Base-by-base conservation (phyloP, 2,888 invertebrate species). In the Harmothoe impar region DNA sequence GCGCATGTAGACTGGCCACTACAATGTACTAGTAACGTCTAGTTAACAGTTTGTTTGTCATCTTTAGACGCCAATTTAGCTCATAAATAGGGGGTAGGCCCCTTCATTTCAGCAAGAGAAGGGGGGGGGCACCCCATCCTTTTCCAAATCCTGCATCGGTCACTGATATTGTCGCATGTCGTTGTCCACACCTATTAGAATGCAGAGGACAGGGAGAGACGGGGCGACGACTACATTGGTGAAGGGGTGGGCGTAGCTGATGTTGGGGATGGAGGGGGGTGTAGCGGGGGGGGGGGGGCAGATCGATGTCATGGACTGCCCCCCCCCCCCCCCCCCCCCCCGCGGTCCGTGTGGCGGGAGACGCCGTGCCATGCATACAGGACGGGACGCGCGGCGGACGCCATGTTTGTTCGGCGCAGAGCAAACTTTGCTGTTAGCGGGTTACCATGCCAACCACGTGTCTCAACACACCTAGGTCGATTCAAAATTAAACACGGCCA, bases 361-460 rank as follows among this genome's bases (percentile, higher is more conserved):
- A 25, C 77, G 81, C 81, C 81, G 81, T 81, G 81, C 43, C 81
- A 81, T 81, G 81, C 33, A 81, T 35, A 20, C 81, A 81, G 33
- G 33, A 81, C 77, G 31, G 15, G 25, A 7, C 3, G 29, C 29
- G 15, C 72, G 31, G 72, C 29, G 43, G 7, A 25, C 31, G 35
- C 35, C 43, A 12, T 81, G 81, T 81, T 81, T 81, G 43, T 35
- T 35, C 81, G 81, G 43, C 81, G 23, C 81, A 81, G 43, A 81
- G 81, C 81, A 81, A 81, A 81, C 81, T 81, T 81, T 43, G 10
- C 81, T 81, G 81, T 81, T 81, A 81, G 35, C 81, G 43, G 15
- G 81, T 81, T 35, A 43, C 81, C 43, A 81, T 20, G 43, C 35
- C 81, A 81, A 81, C 81, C 35, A 33, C 81, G 81, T 81, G 81